Percentiles rank a stretch among this genome's conserved stretches.
Evolutionary conservation across 2,113 vertebrate species (phyloP).

Genomic region (Oreochromis aureus): DNA sequence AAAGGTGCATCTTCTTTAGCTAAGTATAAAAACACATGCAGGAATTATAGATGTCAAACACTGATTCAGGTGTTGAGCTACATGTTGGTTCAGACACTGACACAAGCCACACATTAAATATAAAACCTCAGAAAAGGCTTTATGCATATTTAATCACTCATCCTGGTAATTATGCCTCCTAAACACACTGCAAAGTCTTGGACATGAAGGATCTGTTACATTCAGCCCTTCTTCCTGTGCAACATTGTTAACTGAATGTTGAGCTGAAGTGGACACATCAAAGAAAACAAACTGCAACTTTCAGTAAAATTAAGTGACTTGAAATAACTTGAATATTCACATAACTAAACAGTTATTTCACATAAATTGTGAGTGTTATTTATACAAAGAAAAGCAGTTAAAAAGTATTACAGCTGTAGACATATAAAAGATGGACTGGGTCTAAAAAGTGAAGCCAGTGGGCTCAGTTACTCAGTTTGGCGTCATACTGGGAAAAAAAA

Average conservation of each 20-base stretch:
- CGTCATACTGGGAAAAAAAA: too few species aligned
- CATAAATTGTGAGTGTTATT: not conserved
- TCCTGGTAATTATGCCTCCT: not conserved
- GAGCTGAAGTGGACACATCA: not conserved
- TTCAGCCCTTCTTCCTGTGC: not conserved
- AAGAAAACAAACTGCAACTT: not conserved
- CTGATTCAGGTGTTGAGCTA: not conserved
- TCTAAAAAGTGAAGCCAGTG: not conserved
- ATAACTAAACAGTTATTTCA: not conserved
- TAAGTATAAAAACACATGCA: not conserved
- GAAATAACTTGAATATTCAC: not conserved
- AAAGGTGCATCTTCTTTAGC: not conserved
- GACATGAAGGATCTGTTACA: not conserved
- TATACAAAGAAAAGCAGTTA: not conserved
- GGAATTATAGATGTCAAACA: too few species aligned
- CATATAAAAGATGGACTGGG: rapidly evolving
- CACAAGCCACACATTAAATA: not conserved
- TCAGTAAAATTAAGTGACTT: not conserved
- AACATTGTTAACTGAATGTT: not conserved
- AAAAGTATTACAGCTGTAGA: not conserved
- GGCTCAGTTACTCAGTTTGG: too few species aligned
- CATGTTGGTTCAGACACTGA: not conserved
- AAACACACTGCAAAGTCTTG: not conserved
- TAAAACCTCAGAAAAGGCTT: not conserved
- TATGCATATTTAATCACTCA: not conserved